These are phyloP conservation scores for Pogonognathellus flavescens DNA, from an alignment of 1,140 invertebrate species.

Conservation along the genomic window DNA sequence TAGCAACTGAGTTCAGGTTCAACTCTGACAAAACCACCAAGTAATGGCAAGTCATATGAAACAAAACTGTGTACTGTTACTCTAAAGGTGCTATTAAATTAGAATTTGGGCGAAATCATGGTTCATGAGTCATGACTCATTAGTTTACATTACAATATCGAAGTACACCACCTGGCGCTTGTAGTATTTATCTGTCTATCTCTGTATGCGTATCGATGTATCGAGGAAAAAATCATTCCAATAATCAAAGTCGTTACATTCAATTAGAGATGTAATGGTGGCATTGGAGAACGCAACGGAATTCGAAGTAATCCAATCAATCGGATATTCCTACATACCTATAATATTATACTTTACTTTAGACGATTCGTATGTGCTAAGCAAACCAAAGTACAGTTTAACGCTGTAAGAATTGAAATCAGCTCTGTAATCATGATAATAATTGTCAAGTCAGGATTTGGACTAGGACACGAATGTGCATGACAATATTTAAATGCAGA, in stretches of 20 bases:
- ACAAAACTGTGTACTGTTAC: constrained; percentile 16
- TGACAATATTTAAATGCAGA: constrained; percentile 25
- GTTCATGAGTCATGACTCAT: constrained; percentile 43
- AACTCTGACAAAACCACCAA: background rate
- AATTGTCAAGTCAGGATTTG: constrained; percentile 45
- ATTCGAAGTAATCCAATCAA: constrained; percentile 33
- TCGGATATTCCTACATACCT: background rate
- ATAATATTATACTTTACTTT: too few relatives aligned
- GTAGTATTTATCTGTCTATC: background rate
- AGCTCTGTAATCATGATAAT: constrained; percentile 31
- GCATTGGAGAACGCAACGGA: constrained; percentile 18
- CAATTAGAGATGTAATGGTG: constrained; percentile 3
- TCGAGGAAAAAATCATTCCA: constrained; percentile 10
- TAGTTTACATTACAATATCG: constrained; percentile 9
- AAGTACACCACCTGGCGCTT: background rate
- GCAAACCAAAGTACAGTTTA: constrained; percentile 34
- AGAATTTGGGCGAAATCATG: constrained; percentile 41
- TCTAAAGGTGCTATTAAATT: constrained; percentile 40
- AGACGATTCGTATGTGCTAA: too few relatives aligned
- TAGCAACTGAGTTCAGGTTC: constrained; percentile 3
- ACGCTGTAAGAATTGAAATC: background rate
- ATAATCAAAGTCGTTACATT: constrained; percentile 7
- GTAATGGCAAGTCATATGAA: background rate
- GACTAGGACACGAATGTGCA: constrained; percentile 24
- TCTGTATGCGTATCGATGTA: background rate